Base-by-base conservation (phyloP, 2,797 vertebrate species). In the Dendrocincla fuliginosa region DNA sequence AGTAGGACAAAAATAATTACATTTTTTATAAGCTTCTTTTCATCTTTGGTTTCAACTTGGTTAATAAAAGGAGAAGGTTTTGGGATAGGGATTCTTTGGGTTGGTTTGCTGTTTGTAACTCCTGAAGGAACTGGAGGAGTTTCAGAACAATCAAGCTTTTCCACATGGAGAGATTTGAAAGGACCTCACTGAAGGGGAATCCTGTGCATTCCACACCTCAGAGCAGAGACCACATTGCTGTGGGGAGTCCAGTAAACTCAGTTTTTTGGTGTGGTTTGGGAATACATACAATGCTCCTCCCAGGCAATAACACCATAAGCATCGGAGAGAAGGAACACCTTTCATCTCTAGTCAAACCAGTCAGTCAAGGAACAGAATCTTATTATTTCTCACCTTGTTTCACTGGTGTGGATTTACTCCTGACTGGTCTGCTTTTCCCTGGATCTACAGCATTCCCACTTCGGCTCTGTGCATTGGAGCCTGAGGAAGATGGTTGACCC, bases 401-500 rank as follows among this genome's bases (percentile, higher is more conserved):
- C 65, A 97, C 96, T 42, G 98, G 98, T 47, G 98, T 98, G 49
- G 97, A 93, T 97, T 97, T 98, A 97, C 98, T 98, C 92, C 98
- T 98, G 73, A 98, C 95, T 35, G 97, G 96, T 80, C 98, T 98
- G 16, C 97, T 97, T 27, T 97, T 97, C 84, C 97, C 98, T 64
- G 96, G 92, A 56, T 98, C 98, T 39, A 90, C 16, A 42, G 83
- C 86, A 60, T 96, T 97, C 85, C 97, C 97, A 95, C 95, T 97
- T 75, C 97, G 95, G 70, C 90, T 97, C 93, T 98, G 98, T 28
- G 92, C 97, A 96, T 97, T 98, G 55, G 98, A 98, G 96, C 98
- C 98, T 5, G 98, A 98, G 32, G 98, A 98, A 49, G 99, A 99
- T 52, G 98, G 98, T 63, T 98, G 98, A 35, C 93, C 96, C 87